phyloP scores from a whole-genome alignment of 2,888 invertebrate genomes.

The Drosophila picticornis region DNA sequence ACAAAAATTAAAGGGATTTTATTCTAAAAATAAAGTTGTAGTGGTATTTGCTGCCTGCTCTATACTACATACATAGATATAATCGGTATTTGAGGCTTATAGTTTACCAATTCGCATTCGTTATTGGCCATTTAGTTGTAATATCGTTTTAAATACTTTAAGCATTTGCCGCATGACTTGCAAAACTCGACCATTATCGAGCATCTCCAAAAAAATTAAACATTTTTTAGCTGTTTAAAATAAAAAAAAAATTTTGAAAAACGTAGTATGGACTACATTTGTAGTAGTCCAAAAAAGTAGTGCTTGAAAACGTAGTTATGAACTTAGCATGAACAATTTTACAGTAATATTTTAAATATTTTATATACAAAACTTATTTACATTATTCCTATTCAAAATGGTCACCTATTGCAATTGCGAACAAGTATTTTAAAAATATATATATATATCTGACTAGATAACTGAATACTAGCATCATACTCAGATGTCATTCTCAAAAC shows the following conservation, averaged over 20 bases:
- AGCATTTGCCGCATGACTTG: conserved; percentile 60
- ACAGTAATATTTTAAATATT: conserved; percentile 27
- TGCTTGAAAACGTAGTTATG: conserved; percentile 57
- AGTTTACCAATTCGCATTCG: conserved; percentile 62
- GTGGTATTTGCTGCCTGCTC: conserved; percentile 60
- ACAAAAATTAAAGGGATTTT: conserved; percentile 14
- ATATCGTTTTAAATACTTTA: conserved; percentile 54
- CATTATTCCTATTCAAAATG: background rate
- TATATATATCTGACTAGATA: background rate
- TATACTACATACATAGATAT: conserved; percentile 32
- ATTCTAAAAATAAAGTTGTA: conserved; percentile 17
- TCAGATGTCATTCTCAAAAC: background rate
- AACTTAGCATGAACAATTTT: conserved; percentile 56
- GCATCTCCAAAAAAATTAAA: conserved; percentile 33
- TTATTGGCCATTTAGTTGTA: conserved; percentile 71
- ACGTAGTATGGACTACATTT: conserved; percentile 35
- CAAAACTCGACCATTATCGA: conserved; percentile 21
- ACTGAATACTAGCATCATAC: background rate
- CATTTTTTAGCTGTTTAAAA: conserved; percentile 3
- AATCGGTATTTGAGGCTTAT: conserved; percentile 45
- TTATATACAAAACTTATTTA: conserved; percentile 8
- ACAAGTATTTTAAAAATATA: background rate
- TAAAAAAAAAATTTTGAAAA: background rate
- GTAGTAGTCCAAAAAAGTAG: conserved; percentile 42
- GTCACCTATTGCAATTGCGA: conserved; percentile 5